These are phyloP conservation scores for Archilochus colubris DNA, from an alignment of 2,113 vertebrate genomes.

Conservation along the genomic window DNA sequence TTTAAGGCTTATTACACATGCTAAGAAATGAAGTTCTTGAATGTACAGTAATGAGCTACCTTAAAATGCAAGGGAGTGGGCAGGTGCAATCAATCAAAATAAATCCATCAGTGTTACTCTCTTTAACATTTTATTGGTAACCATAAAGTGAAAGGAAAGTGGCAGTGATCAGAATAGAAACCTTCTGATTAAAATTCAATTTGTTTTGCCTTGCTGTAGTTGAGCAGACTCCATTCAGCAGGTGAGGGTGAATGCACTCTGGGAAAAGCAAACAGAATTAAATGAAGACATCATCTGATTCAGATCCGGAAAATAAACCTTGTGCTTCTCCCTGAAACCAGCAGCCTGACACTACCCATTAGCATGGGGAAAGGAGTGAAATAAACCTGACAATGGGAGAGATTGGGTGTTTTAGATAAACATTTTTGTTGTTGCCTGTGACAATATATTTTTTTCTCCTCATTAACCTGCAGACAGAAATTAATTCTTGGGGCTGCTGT, in stretches of 20 bases:
- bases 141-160: neutral
- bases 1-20: constrained; percentile 45
- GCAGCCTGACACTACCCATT: neutral
- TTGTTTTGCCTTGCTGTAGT: neutral
- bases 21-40: constrained; percentile 49
- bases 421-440: neutral
- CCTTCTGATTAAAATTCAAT: constrained; percentile 41
- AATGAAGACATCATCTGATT: neutral
- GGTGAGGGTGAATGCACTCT: constrained; percentile 12
- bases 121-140: constrained; percentile 33
- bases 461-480: neutral
- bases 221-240: neutral
- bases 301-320: neutral
- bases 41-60: constrained; percentile 15
- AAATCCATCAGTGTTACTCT: constrained; percentile 10
- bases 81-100: constrained; percentile 58
- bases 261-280: constrained; percentile 35
- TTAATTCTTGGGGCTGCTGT: neutral
- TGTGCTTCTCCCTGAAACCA: neutral
- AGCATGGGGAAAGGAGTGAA: neutral
- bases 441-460: neutral
- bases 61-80: constrained; percentile 54
- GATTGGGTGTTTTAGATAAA: neutral
- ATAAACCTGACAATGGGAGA: neutral
- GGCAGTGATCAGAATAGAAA: constrained; percentile 48